Conservation (phyloP, 2,888 invertebrate species). For the Pristionchus exspectatus region DNA sequence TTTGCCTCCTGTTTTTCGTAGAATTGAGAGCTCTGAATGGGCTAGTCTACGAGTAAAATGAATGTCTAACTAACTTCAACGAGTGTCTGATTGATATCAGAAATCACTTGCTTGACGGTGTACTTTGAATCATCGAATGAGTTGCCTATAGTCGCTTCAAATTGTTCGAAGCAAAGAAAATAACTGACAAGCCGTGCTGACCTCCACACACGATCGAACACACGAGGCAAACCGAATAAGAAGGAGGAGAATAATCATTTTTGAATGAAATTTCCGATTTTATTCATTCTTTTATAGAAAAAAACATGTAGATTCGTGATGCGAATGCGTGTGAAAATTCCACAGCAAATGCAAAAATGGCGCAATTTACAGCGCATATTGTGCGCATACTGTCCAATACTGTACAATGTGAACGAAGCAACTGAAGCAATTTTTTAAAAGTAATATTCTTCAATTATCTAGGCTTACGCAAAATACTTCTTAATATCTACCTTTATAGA, state of each 20-base stretch:
- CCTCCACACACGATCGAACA: neutral
- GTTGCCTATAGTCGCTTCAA: neutral
- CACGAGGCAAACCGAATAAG: neutral
- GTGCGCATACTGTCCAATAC: no score
- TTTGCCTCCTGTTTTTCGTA: neutral
- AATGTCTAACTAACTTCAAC: neutral
- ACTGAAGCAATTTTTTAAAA: no score
- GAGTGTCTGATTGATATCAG: constrained; percentile 27
- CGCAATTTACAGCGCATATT: no score
- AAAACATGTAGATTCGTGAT: neutral
- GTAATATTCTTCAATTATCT: no score
- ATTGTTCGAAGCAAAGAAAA: no score
- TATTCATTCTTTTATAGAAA: neutral
- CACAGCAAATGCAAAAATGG: no score
- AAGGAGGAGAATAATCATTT: neutral
- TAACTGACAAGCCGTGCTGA: neutral
- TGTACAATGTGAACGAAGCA: no score
- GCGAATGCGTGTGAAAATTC: neutral
- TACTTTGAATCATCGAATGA: neutral
- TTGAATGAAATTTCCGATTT: neutral
- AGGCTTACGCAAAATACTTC: no score
- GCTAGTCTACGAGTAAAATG: neutral
- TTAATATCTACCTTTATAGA: no score
- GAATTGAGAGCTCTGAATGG: neutral
- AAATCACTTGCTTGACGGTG: neutral